Evolutionary conservation across 2,888 invertebrate species (phyloP).

Genomic region (Cheilosia impressa): DNA sequence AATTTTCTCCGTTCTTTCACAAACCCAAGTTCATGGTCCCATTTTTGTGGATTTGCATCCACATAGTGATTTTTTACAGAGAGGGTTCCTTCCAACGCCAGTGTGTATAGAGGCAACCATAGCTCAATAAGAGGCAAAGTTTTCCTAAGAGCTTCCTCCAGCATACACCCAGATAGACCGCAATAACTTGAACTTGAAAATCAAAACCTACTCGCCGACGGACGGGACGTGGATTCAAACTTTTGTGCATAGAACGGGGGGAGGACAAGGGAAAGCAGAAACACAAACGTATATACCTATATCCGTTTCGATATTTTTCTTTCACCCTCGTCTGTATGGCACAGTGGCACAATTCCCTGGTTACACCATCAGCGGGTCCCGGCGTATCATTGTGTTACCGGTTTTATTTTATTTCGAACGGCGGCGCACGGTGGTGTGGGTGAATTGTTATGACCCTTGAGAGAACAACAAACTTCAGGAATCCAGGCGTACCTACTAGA

Average conservation of each 20-base stretch:
- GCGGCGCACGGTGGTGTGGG: slow-evolving; percentile 1
- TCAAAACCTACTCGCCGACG: slow-evolving; percentile 46
- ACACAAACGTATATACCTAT: slow-evolving; percentile 24
- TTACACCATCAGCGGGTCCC: slow-evolving; percentile 41
- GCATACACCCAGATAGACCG: slow-evolving; percentile 58
- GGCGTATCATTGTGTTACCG: slow-evolving; percentile 46
- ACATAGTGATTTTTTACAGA: neutral
- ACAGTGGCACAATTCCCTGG: slow-evolving; percentile 65
- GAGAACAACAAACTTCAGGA: slow-evolving; percentile 74
- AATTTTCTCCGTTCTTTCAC: slow-evolving; percentile 2
- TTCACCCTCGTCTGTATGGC: slow-evolving; percentile 32
- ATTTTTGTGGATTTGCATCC: slow-evolving; percentile 31
- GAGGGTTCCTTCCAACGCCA: neutral
- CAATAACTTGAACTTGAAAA: slow-evolving; percentile 74
- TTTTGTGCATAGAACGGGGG: slow-evolving; percentile 14
- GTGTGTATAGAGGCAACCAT: slow-evolving; percentile 10
- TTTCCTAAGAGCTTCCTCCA: neutral
- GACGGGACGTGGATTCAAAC: slow-evolving; percentile 34
- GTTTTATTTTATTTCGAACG: slow-evolving; percentile 8
- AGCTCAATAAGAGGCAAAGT: slow-evolving; percentile 32
- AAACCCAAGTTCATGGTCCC: slow-evolving; percentile 60
- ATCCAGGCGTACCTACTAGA: slow-evolving; percentile 18
- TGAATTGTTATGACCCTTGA: slow-evolving; percentile 71
- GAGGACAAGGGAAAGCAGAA: neutral
- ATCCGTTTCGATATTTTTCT: slow-evolving; percentile 41